A percentile compares a stretch with the other conserved stretches of the same genome.
phyloP scores from a whole-genome alignment of 2,888 invertebrate species.

The Gortyna flavago region DNA sequence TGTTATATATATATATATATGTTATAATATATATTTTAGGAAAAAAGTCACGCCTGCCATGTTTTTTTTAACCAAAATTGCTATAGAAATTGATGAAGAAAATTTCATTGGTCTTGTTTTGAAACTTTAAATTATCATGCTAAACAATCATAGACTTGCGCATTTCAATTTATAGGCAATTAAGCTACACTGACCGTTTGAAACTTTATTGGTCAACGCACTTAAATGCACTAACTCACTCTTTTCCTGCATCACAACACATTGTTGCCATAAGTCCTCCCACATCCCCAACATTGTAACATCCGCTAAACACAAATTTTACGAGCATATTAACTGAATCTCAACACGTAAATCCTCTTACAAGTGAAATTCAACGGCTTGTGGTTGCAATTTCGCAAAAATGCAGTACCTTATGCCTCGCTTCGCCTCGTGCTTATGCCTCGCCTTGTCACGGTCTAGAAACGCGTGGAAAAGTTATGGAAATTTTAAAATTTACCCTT shows the following conservation, averaged over 20 bases:
- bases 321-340: constrained; percentile 42
- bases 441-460: constrained; percentile 32
- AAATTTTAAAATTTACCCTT: constrained; percentile 40
- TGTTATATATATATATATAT: too few relatives aligned
- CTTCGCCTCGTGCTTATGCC: constrained; percentile 16
- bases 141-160: too few relatives aligned
- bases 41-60: too few relatives aligned
- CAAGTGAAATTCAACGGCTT: constrained; percentile 54
- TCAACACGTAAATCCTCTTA: constrained; percentile 54
- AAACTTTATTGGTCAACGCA: background rate
- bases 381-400: constrained; percentile 58
- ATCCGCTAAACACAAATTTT: constrained; percentile 33
- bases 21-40: too few relatives aligned
- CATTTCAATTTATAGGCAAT: too few relatives aligned
- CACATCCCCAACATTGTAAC: constrained; percentile 11
- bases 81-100: too few relatives aligned
- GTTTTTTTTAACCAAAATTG: too few relatives aligned
- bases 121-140: too few relatives aligned
- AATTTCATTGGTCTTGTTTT: too few relatives aligned
- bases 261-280: background rate
- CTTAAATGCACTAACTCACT: background rate
- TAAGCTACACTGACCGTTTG: background rate
- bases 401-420: constrained; percentile 30
- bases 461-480: constrained; percentile 30
- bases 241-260: background rate